Base-by-base conservation (phyloP, 2,888 invertebrate genomes). In the Galerucella pusilla region DNA sequence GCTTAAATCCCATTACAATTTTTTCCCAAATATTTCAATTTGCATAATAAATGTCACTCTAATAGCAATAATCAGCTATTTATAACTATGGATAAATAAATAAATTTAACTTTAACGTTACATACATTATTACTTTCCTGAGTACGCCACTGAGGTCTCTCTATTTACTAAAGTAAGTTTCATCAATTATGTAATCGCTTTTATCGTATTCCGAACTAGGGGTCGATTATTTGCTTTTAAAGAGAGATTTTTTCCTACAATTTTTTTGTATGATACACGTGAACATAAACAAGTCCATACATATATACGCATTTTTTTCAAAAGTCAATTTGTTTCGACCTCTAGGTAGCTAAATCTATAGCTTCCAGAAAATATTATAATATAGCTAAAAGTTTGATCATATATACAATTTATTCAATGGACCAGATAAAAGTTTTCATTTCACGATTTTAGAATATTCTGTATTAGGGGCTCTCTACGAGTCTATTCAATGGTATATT, bases 141-240 rank as follows among this genome's bases (percentile, higher is more conserved):
- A 54, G 0, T 54, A 54, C 54, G 54, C 54, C 54, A 54, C 54
- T 54, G 54, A 54, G 2, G 1, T n/a, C n/a, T 25, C 14, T 28
- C n/a, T 61, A 28, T 61, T 59, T 59, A 16, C 59, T 61, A 25
- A 61, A 61, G 11, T 35, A 61, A 61, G 61, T 61, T 61, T 28
- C 61, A 61, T 61, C 12, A 61, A 61, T 61, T 61, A 61, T 61
- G 25, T 61, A 61, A 61, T 61, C 61, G 35, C 28, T 61, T 25
- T 61, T 61, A 61, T 25, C 25, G 25, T 61, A 10, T 25, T 61
- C 35, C n/a, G 61, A 2, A 61, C 25, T 6, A 61, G 28, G 61
- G 28, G 12, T 61, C 25, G 35, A 61, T 61, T 28, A 61, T 61
- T 61, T 61, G 35, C 61, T 7, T 61, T 28, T 61, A 9, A n/a